Conservation (phyloP, 2,888 invertebrate species). For the Pyrgus malvae region DNA sequence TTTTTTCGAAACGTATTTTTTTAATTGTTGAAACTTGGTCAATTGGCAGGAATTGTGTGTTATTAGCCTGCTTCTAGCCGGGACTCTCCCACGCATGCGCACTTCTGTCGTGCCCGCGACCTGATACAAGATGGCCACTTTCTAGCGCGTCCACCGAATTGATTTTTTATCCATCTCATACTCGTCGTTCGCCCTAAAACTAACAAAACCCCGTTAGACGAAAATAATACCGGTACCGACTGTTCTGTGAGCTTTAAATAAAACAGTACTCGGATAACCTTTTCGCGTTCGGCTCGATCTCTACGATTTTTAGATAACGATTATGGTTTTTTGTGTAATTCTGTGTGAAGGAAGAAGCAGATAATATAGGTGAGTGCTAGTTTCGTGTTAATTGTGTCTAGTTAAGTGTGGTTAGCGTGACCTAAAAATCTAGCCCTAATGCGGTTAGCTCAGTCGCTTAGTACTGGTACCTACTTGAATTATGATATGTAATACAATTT, state of each 20-base stretch:
- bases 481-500: constrained; percentile 21
- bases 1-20: neutral
- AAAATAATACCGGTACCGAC: constrained; percentile 29
- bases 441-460: constrained; percentile 52
- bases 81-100: constrained; percentile 59
- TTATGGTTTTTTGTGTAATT: constrained; percentile 17
- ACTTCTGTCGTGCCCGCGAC: constrained; percentile 44
- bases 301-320: neutral
- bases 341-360: too few species aligned
- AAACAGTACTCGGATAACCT: constrained; percentile 12
- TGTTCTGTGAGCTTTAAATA: constrained; percentile 29
- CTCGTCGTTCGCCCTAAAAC: constrained; percentile 42
- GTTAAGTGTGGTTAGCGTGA: constrained; percentile 49
- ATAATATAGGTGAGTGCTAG: constrained; percentile 9
- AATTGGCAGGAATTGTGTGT: neutral
- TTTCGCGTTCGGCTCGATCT: constrained; percentile 9
- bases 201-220: constrained; percentile 28
- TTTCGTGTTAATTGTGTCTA: constrained; percentile 33
- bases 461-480: neutral
- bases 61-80: neutral
- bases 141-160: constrained; percentile 61
- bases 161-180: constrained; percentile 64
- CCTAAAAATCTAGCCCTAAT: constrained; percentile 64
- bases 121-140: constrained; percentile 63
- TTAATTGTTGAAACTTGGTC: neutral